Conservation (phyloP, 2,113 vertebrate species). For the Phodopus roborovskii region DNA sequence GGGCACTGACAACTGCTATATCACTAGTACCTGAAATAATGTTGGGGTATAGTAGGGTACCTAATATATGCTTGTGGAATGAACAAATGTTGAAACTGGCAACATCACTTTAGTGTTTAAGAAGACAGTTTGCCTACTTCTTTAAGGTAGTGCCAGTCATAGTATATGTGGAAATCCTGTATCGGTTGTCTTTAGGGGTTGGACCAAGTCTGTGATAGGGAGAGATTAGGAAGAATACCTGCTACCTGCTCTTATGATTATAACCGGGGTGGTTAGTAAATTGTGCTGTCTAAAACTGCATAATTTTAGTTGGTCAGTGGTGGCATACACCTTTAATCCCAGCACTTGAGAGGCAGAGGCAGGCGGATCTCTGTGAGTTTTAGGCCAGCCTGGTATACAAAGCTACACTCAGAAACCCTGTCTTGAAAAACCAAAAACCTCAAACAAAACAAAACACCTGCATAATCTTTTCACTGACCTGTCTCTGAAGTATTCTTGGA, state of each 20-base stretch:
- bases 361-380: no score
- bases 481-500: slow-evolving; percentile 12
- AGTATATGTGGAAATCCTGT: not conserved
- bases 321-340: no score
- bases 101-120: not conserved
- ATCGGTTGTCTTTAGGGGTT: not conserved
- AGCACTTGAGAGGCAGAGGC: no score
- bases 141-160: not conserved
- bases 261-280: not conserved
- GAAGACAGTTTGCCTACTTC: not conserved
- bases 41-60: not conserved
- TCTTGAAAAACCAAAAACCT: no score
- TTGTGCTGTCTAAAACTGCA: slow-evolving; percentile 2
- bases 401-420: no score
- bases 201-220: not conserved
- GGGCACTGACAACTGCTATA: not conserved
- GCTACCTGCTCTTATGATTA: not conserved
- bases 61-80: not conserved
- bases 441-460: no score
- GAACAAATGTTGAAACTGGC: slow-evolving; percentile 10
- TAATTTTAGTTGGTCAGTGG: not conserved
- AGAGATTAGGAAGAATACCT: not conserved
- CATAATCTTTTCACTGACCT: not conserved
- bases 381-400: no score
- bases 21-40: not conserved